phyloP scores from a whole-genome alignment of 2,888 invertebrate genomes.

The Acanthococcus lagerstroemiae region DNA sequence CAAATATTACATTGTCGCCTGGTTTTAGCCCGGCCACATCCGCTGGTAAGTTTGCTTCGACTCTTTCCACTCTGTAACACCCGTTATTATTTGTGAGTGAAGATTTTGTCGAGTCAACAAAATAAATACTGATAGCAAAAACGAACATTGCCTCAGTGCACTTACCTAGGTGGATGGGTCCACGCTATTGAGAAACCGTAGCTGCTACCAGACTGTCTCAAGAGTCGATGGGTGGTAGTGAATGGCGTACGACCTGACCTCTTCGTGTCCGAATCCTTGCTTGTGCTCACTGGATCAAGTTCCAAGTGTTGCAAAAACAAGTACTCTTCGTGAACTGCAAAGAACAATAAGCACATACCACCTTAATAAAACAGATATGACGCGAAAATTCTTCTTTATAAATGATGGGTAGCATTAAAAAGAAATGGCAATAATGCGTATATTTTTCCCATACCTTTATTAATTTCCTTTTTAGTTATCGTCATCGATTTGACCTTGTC shows the following conservation, averaged over 20 bases:
- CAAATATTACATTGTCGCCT: slow-evolving; percentile 80
- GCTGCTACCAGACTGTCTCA: slow-evolving; percentile 46
- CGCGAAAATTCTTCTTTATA: too few relatives aligned
- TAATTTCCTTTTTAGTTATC: slow-evolving; percentile 39
- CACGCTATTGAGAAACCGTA: slow-evolving; percentile 81
- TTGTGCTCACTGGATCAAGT: slow-evolving; percentile 65
- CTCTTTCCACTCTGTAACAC: slow-evolving; percentile 57
- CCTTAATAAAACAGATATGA: too few relatives aligned
- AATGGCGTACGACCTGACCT: slow-evolving; percentile 69
- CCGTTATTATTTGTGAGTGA: too few relatives aligned
- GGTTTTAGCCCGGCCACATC: slow-evolving; percentile 72
- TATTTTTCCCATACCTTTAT: slow-evolving; percentile 36
- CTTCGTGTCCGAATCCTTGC: slow-evolving; percentile 45
- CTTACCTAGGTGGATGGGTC: slow-evolving; percentile 65
- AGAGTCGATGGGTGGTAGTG: slow-evolving; percentile 60
- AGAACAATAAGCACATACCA: neutral
- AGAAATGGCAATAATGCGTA: neutral
- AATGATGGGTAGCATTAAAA: too few relatives aligned
- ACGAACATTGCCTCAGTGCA: neutral
- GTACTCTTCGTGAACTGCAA: slow-evolving; percentile 58
- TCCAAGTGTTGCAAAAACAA: slow-evolving; percentile 60
- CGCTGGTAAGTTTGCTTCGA: slow-evolving; percentile 69
- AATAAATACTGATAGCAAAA: neutral
- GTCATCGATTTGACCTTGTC: slow-evolving; percentile 41
- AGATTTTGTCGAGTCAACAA: too few relatives aligned